These are phyloP conservation scores for Oxygymnocypris stewartii DNA, from an alignment of 2,113 vertebrate species.

Conservation along the genomic window DNA sequence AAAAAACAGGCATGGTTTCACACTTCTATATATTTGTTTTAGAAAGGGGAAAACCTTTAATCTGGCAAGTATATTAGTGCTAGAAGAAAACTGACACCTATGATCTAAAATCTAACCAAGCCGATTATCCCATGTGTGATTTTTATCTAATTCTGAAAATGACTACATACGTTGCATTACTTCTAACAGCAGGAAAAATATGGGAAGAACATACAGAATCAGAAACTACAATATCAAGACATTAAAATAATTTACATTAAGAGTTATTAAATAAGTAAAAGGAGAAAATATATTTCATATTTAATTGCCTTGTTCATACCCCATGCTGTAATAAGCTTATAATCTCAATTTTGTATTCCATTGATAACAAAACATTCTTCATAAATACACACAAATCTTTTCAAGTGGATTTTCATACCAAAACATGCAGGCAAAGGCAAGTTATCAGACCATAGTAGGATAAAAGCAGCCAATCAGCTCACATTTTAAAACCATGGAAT, in stretches of 20 bases:
- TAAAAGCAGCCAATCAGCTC: constrained; percentile 44
- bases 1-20: background rate
- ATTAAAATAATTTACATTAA: background rate
- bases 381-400: constrained; percentile 6
- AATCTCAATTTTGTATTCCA: background rate
- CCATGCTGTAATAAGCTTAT: constrained; percentile 41
- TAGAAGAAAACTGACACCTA: constrained; percentile 1
- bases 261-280: background rate
- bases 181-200: background rate
- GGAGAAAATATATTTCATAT: constrained; percentile 23
- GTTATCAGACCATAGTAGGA: constrained; percentile 35
- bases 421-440: constrained; percentile 67
- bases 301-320: constrained; percentile 11
- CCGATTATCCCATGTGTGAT: background rate
- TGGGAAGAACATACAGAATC: background rate
- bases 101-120: constrained; percentile 1
- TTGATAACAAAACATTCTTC: constrained; percentile 4
- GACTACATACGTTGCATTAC: background rate
- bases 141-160: background rate
- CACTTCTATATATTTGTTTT: background rate
- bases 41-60: background rate
- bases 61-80: background rate
- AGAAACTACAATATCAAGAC: constrained; percentile 13
- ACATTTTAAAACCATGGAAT: constrained; percentile 43
- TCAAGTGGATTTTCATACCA: constrained; percentile 60